A percentile compares a stretch with the other conserved stretches of the same genome.
Evolutionary conservation across 2,888 invertebrate genomes (phyloP).

Genomic region (Ashinkailepas kermadecensis): DNA sequence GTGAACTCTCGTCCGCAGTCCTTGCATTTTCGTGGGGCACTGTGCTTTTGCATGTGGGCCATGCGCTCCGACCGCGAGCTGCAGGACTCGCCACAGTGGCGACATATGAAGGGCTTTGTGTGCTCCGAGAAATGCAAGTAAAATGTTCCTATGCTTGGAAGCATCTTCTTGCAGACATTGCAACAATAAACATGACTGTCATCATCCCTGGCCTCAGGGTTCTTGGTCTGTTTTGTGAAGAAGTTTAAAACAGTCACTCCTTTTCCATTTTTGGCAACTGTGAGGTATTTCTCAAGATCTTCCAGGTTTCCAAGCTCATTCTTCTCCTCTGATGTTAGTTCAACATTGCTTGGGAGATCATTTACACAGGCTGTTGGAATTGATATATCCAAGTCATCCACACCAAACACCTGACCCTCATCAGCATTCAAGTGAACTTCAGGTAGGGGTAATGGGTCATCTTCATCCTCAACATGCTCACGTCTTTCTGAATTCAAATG

Average conservation of each 20-base stretch:
- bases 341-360: not conserved
- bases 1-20: conserved; percentile 35
- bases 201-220: not conserved
- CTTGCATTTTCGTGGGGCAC: conserved; percentile 35
- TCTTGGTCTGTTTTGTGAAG: not conserved
- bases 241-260: not conserved
- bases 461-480: not conserved
- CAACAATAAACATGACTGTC: not conserved
- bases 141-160: not conserved
- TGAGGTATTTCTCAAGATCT: not conserved
- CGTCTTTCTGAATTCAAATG: not conserved
- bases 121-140: not conserved
- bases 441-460: not conserved
- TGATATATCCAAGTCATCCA: not conserved
- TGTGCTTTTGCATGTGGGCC: conserved; percentile 37
- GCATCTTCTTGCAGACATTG: not conserved
- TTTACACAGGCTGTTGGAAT: not conserved
- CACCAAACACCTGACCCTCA: not conserved
- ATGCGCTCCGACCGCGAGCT: conserved; percentile 34
- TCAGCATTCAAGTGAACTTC: not conserved
- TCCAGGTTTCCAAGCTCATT: not conserved
- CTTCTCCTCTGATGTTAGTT: not conserved
- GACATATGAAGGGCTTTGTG: not conserved
- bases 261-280: not conserved
- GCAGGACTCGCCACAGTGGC: conserved; percentile 36